Evolutionary conservation across 1,140 invertebrate species (phyloP).

Genomic region (Pseudoatta argentina): DNA sequence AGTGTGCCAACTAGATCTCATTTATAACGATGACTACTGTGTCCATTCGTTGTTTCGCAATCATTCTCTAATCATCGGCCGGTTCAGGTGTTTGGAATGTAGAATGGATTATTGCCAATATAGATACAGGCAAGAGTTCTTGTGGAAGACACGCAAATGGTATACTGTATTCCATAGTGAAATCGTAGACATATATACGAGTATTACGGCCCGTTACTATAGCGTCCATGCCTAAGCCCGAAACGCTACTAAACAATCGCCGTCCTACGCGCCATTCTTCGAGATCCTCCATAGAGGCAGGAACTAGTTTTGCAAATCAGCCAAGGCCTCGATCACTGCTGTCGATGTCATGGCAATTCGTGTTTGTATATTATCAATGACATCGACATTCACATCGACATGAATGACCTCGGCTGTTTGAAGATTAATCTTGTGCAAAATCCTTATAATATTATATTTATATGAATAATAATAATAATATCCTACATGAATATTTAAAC

Average conservation of each 20-base stretch:
- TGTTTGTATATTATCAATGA: slow-evolving; percentile 53
- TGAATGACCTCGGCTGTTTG: slow-evolving; percentile 22
- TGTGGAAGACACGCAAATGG: slow-evolving; percentile 7
- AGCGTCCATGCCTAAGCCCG: slow-evolving; percentile 32
- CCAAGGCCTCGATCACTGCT: slow-evolving; percentile 72
- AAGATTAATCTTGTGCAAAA: not conserved
- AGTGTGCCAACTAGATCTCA: slow-evolving; percentile 32
- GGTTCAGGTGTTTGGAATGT: slow-evolving; percentile 15
- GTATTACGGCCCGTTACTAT: slow-evolving; percentile 72
- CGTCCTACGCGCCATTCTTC: slow-evolving; percentile 69
- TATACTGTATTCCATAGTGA: slow-evolving; percentile 55
- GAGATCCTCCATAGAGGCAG: slow-evolving; percentile 68
- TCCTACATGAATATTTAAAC: not conserved
- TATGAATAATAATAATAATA: not conserved
- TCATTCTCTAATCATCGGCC: slow-evolving; percentile 35
- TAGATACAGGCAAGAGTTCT: not conserved
- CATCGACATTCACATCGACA: slow-evolving; percentile 21
- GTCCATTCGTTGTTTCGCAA: slow-evolving; percentile 12
- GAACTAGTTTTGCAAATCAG: slow-evolving; percentile 72
- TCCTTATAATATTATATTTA: not conserved
- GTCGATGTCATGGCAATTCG: slow-evolving; percentile 72
- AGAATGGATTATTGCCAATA: slow-evolving; percentile 39
- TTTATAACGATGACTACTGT: slow-evolving; percentile 50
- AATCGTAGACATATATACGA: slow-evolving; percentile 42
- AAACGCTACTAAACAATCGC: slow-evolving; percentile 72